Percentiles rank a stretch among this genome's conserved stretches.
Conservation (phyloP, 2,888 invertebrate species). For the Microplitis manilae region DNA sequence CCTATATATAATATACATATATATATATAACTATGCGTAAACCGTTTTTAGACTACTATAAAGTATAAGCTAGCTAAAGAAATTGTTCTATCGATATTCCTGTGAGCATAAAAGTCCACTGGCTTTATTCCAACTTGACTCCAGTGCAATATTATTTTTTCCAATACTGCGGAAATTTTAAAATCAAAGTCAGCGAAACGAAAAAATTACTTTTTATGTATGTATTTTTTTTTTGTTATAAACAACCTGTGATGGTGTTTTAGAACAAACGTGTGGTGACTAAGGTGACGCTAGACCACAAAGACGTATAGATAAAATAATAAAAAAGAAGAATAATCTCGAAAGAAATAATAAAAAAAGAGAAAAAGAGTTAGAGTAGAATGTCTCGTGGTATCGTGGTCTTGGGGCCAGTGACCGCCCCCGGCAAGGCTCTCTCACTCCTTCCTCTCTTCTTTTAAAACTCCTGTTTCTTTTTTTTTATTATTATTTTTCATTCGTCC, state of each 20-base stretch:
- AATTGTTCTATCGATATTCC: constrained; percentile 16
- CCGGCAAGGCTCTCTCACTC: constrained; percentile 66
- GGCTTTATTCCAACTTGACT: constrained; percentile 5
- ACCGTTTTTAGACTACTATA: constrained; percentile 8
- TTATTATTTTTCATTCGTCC: constrained; percentile 21
- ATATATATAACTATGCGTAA: not conserved
- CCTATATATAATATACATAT: not conserved
- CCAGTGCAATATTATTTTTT: constrained; percentile 6
- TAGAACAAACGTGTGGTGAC: constrained; percentile 20
- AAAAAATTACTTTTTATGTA: not conserved
- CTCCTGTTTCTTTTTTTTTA: constrained; percentile 10
- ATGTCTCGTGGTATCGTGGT: constrained; percentile 58
- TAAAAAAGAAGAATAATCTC: constrained; percentile 16
- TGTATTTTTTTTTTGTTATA: not conserved
- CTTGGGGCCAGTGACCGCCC: constrained; percentile 70
- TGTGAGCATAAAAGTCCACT: not conserved
- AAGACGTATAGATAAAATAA: constrained; percentile 11
- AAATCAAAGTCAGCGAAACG: not conserved
- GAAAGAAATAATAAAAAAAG: constrained; percentile 17
- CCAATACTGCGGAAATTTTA: not conserved
- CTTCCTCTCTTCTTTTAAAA: constrained; percentile 46
- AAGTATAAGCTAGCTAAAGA: not conserved
- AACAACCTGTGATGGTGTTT: not conserved
- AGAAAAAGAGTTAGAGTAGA: constrained; percentile 35
- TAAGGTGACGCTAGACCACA: constrained; percentile 6